A percentile compares a stretch with the other conserved stretches of the same genome.
Conservation (phyloP, 1,140 invertebrate genomes). For the Aphaenogaster floridana region DNA sequence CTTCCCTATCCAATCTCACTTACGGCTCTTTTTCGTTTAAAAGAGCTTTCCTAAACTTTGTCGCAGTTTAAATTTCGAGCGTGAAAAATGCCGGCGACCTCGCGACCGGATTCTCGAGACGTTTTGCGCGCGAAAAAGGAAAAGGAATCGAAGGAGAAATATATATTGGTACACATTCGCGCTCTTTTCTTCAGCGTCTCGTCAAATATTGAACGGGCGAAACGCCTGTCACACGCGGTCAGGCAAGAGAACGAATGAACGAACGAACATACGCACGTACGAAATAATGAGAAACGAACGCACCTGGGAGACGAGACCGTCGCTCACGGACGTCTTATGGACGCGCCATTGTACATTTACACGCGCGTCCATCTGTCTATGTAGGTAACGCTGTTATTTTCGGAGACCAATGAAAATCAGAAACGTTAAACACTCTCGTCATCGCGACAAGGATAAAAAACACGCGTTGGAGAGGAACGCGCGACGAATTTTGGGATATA, state of each 20-base stretch:
- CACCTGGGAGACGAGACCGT: constrained; percentile 6
- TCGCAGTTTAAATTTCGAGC: not conserved
- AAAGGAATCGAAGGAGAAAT: constrained; percentile 40
- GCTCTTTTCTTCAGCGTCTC: not conserved
- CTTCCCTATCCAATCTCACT: not conserved
- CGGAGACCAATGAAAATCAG: constrained; percentile 72
- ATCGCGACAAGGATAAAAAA: constrained; percentile 57
- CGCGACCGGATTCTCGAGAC: not conserved
- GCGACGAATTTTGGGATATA: constrained; percentile 16
- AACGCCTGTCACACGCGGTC: not conserved
- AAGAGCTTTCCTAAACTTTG: not conserved
- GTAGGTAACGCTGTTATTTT: constrained; percentile 69
- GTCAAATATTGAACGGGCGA: not conserved
- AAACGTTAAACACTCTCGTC: constrained; percentile 67
- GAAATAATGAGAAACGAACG: not conserved
- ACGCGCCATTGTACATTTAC: constrained; percentile 20
- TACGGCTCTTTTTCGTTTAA: not conserved
- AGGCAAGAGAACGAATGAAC: not conserved
- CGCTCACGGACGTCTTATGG: constrained; percentile 42
- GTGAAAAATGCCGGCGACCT: not conserved
- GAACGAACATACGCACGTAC: not conserved
- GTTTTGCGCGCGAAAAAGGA: not conserved
- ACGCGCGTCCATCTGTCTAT: constrained; percentile 39
- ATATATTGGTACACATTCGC: not conserved
- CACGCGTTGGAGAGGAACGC: not conserved